A percentile compares a stretch with the other conserved stretches of the same genome.
Evolutionary conservation across 2,113 vertebrate genomes (phyloP).

Genomic region (Notothenia coriiceps): DNA sequence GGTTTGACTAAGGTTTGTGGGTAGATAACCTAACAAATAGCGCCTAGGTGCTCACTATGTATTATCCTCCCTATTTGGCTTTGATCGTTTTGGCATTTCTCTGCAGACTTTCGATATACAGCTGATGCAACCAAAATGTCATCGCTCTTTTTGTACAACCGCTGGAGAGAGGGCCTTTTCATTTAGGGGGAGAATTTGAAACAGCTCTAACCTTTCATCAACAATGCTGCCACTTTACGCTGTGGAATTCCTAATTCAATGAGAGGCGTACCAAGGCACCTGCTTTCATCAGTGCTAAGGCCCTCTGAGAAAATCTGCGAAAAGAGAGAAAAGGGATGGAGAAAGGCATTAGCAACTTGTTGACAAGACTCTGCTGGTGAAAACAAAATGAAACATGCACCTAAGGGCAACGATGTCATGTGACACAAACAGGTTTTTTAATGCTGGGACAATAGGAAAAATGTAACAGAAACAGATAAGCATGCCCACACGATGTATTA

Average conservation of each 20-base stretch:
- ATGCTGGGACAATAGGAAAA: constrained; percentile 23
- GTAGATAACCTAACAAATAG: constrained; percentile 71
- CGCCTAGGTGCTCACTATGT: constrained; percentile 56
- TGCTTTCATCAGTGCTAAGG: constrained; percentile 49
- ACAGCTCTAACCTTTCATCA: constrained; percentile 81
- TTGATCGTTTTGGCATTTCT: constrained; percentile 80
- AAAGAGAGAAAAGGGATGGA: constrained; percentile 9
- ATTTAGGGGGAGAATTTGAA: constrained; percentile 69
- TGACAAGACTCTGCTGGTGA: constrained; percentile 58
- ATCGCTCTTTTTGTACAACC: constrained; percentile 66
- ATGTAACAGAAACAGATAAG: neutral
- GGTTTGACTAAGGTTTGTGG: constrained; percentile 65
- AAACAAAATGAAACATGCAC: constrained; percentile 57
- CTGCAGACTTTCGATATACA: constrained; percentile 77
- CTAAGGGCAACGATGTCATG: constrained; percentile 39
- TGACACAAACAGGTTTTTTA: constrained; percentile 47
- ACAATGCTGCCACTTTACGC: constrained; percentile 75
- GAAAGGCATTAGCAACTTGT: constrained; percentile 46
- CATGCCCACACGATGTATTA: neutral
- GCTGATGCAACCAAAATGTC: constrained; percentile 81
- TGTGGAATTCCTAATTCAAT: constrained; percentile 73
- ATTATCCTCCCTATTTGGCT: constrained; percentile 72
- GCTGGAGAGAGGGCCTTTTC: constrained; percentile 76
- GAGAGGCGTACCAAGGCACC: constrained; percentile 57
- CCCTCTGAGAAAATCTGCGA: constrained; percentile 56